Evolutionary conservation across 1,140 invertebrate species (phyloP), one percentile per base, ranked within the genome.

Genomic region (Drosophila erecta): DNA sequence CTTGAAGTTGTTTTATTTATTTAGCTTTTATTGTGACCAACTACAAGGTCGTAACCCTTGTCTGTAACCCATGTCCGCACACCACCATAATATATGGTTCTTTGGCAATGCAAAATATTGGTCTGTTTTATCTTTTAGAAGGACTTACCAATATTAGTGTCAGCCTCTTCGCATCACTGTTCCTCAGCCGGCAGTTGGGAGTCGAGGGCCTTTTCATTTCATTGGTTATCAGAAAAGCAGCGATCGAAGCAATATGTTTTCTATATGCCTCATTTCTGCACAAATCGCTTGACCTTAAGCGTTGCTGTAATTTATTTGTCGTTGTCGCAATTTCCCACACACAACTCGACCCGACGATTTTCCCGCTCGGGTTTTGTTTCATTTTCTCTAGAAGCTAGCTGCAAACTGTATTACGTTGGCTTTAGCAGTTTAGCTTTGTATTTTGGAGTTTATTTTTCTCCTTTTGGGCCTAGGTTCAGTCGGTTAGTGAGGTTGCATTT

Each of bases 251-350:
- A 86, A 86, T 86, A 86, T 83, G 84, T 86, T 86, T 86, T 86
- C 83, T 86, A 87, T 81, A 83, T 87, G 83, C 74, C 81, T 87
- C 85, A 87, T 86, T 86, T 87, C 81, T 87, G 83, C 79, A 78
- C 81, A 86, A 87, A 86, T 86, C 81, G 80, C 79, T 86, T 86
- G 81, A 86, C 81, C 81, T 86, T 86, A 86, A 86, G 81, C 81
- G 80, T 86, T 86, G 75, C 80, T 81, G 83, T 86, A 86, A 86
- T 86, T 87, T 83, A 86, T 86, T 86, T 86, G 81, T 86, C 79
- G 81, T 86, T 86, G 84, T 56, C 70, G 79, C 71, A 81, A 81
- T 81, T 81, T 83, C 74, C 74, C 74, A 77, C 74, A 77, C 62
- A 76, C 53, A 75, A 66, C 40, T 46, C 57, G 51, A 47, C 43